Conservation (phyloP, 2,113 vertebrate species). For the Rutilus rutilus region DNA sequence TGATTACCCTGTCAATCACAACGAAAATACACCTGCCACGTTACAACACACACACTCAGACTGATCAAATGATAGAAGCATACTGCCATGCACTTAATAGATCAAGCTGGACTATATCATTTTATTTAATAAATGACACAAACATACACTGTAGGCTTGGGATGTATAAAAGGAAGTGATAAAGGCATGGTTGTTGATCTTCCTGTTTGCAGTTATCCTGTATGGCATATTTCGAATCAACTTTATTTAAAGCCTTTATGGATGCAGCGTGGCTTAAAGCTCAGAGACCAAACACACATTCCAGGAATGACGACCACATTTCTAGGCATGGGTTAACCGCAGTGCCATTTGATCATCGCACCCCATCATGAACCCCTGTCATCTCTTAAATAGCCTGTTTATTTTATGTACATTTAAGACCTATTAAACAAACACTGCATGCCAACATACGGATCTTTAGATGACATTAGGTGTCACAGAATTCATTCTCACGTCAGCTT, state of each 20-base stretch:
- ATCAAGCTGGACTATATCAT: not conserved
- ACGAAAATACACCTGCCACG: constrained; percentile 60
- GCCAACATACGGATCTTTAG: not conserved
- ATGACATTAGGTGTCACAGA: not conserved
- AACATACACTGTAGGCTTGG: not conserved
- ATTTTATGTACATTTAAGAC: constrained; percentile 6
- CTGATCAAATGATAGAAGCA: constrained; percentile 9
- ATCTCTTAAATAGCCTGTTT: constrained; percentile 38
- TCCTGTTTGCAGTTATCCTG: not conserved
- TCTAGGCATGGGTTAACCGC: constrained; percentile 26
- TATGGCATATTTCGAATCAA: constrained; percentile 38
- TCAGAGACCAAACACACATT: constrained; percentile 54
- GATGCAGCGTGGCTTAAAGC: constrained; percentile 10
- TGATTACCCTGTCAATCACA: constrained; percentile 73
- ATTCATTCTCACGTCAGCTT: not conserved
- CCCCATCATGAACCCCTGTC: not conserved
- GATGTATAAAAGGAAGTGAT: not conserved
- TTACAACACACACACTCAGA: constrained; percentile 39
- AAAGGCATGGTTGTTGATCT: constrained; percentile 1
- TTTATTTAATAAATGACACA: constrained; percentile 27
- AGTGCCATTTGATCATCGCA: constrained; percentile 16
- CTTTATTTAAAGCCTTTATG: constrained; percentile 50
- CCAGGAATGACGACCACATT: constrained; percentile 52
- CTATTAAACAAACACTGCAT: constrained; percentile 24
- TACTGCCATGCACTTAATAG: constrained; percentile 1